phyloP scores from a whole-genome alignment of 2,888 invertebrate genomes.

The Epsilonema sp. region DNA sequence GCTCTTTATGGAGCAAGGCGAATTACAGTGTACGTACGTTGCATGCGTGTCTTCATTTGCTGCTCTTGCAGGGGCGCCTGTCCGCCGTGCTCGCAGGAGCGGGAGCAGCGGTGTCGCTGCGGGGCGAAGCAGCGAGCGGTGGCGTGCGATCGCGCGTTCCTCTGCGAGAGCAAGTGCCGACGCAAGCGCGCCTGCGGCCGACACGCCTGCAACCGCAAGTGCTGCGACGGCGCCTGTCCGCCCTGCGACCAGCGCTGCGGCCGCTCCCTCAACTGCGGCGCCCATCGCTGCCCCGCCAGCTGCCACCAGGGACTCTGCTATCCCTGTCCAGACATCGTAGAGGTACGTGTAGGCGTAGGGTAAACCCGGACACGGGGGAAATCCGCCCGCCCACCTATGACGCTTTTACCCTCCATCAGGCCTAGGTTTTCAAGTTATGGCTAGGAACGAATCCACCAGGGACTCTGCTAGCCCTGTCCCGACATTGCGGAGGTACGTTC shows the following conservation, averaged over 20 bases:
- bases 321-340: constrained; percentile 51
- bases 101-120: constrained; percentile 61
- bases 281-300: constrained; percentile 59
- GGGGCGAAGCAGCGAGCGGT: constrained; percentile 40
- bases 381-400: no score
- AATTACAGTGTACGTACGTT: no score
- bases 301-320: constrained; percentile 65
- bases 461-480: no score
- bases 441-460: no score
- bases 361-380: no score
- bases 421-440: no score
- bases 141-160: constrained; percentile 33
- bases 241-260: constrained; percentile 43
- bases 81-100: constrained; percentile 45
- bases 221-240: constrained; percentile 50
- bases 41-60: no score
- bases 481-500: no score
- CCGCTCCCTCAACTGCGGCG: constrained; percentile 57
- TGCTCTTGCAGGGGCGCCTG: constrained; percentile 7
- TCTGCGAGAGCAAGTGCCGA: constrained; percentile 72
- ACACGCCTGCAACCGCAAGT: constrained; percentile 71
- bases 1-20: no score
- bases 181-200: constrained; percentile 57
- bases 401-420: no score
- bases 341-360: constrained; percentile 32